Conservation (phyloP, 2,797 vertebrate genomes). For the Neosilurus mollespiculum region DNA sequence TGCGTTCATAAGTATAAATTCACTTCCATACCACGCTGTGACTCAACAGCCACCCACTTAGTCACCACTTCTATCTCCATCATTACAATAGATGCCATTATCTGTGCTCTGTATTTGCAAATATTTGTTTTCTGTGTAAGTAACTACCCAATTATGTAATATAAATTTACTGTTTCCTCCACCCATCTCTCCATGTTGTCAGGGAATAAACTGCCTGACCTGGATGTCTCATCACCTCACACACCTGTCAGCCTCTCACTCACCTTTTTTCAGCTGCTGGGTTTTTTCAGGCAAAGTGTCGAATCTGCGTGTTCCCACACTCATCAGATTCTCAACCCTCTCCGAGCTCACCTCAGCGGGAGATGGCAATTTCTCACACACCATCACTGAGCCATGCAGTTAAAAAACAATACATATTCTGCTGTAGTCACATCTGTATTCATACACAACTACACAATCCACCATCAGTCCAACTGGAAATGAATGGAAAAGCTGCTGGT, state of each 20-base stretch:
- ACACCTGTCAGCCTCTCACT: slow-evolving; percentile 67
- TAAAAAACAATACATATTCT: slow-evolving; percentile 67
- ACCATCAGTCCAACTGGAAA: not conserved
- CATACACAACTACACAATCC: not conserved
- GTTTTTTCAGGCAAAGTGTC: slow-evolving; percentile 85
- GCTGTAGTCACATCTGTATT: not conserved
- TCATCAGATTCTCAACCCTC: slow-evolving; percentile 90
- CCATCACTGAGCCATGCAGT: slow-evolving; percentile 80
- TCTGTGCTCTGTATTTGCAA: not conserved
- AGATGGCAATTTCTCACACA: slow-evolving; percentile 90
- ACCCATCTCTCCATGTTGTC: not conserved
- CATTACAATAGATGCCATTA: not conserved
- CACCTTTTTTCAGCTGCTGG: slow-evolving; percentile 86
- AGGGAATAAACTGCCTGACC: not conserved
- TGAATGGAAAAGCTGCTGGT: slow-evolving; percentile 5
- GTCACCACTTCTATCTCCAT: not conserved
- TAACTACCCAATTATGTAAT: not conserved
- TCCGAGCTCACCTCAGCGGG: slow-evolving; percentile 84
- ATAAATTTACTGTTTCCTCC: not conserved
- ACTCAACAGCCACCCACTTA: not conserved
- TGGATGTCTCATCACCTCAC: not conserved
- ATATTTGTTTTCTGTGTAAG: not conserved
- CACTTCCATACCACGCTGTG: not conserved
- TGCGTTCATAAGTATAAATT: not conserved
- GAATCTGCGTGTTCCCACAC: slow-evolving; percentile 78